Base-by-base conservation (phyloP, 2,113 vertebrate genomes). In the Phrynocephalus versicolor region DNA sequence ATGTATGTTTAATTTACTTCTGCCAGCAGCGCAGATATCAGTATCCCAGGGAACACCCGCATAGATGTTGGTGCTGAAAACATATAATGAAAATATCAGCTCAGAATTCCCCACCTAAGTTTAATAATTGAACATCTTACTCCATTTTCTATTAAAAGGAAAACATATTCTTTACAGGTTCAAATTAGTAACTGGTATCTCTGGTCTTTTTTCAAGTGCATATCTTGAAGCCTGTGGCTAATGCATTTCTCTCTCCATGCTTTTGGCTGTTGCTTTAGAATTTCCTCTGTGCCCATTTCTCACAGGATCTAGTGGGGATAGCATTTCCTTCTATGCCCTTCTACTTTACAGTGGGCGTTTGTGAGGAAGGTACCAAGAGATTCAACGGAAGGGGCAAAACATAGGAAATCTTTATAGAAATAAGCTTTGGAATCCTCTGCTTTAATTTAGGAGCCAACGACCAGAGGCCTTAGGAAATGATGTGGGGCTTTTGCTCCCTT, bases 251-350 rank as follows among this genome's bases (percentile, higher is more conserved):
- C 67, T 18, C 0, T 21, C 45, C 62, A 18, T 70, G 33, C 51
- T 69, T 39, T 1, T 0, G 14, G 64, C 14, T 35, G 60, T 85
- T n/a, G n/a, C n/a, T 60, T 1, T 2, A 81, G 62, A 30, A 67
- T 88, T 75, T 13, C 65, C 80, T 41, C 30, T 83, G 35, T 0
- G 35, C 58, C 64, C 39, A 13, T 21, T 65, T 0, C 21, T 55
- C 15, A 3, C 74, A 2, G 10, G 65, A 55, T 71, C 76, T 78
- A 35, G 14, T 55, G 60, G 21, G 25, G 15, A 37, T 37, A 14
- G 39, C 0, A 0, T 62, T 70, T 70, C 35, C 39, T 21, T 80
- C 25, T 33, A 65, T 45, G 0, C 14, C 6, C 7, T n/a, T 37
- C 55, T 39, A 0, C 55, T 76, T n/a, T n/a, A n/a, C n/a, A n/a